Conservation (phyloP, 2,888 invertebrate genomes). For the Odontothrips loti region DNA sequence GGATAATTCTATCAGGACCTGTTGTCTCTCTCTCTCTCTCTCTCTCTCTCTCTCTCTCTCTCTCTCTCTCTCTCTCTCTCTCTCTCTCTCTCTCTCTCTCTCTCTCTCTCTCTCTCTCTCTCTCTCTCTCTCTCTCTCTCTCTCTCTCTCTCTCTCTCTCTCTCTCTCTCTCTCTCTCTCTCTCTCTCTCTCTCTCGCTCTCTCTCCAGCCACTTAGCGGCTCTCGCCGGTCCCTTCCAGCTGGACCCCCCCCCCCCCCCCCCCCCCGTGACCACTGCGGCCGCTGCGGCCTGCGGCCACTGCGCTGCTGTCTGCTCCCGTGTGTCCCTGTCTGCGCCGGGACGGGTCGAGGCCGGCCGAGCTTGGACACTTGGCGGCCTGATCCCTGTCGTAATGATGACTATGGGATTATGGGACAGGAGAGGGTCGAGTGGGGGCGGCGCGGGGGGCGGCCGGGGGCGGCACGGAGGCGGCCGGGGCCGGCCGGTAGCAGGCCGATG, state of each 20-base stretch:
- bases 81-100: not conserved
- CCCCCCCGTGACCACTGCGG: too few species aligned
- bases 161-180: not conserved
- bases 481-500: too few species aligned
- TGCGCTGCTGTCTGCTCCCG: too few species aligned
- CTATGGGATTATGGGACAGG: slow-evolving; percentile 5
- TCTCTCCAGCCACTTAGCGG: too few species aligned
- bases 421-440: not conserved
- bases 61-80: not conserved
- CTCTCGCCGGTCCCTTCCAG: too few species aligned
- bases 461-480: not conserved
- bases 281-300: too few species aligned
- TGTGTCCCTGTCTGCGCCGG: too few species aligned
- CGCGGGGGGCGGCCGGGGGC: not conserved
- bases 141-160: not conserved
- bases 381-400: slow-evolving; percentile 7
- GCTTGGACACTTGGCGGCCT: slow-evolving; percentile 7
- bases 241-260: too few species aligned
- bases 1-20: slow-evolving; percentile 25
- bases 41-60: not conserved
- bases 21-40: not conserved
- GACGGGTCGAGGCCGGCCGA: not conserved
- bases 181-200: not conserved
- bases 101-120: not conserved
- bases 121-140: not conserved